Conservation (phyloP, 2,113 vertebrate genomes). For the Ia io region DNA sequence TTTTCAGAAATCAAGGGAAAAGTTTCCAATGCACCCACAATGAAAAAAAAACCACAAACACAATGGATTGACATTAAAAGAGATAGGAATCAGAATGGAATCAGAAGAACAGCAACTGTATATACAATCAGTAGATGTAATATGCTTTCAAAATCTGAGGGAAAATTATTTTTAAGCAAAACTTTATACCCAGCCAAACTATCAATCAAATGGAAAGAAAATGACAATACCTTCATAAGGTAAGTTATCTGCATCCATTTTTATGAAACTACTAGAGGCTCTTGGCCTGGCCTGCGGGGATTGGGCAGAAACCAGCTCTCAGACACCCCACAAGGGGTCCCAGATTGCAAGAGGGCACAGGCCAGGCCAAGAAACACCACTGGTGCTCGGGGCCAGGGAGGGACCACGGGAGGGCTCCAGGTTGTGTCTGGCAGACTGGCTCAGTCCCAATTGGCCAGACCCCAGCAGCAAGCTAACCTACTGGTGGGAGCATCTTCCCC, state of each 20-base stretch:
- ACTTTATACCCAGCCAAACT: constrained; percentile 59
- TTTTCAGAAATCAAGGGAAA: not conserved
- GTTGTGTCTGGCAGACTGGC: no score
- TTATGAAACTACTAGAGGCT: not conserved
- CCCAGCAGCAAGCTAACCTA: no score
- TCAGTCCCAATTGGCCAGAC: no score
- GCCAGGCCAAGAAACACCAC: no score
- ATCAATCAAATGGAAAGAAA: not conserved
- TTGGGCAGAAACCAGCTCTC: no score
- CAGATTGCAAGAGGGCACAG: no score
- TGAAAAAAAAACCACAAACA: not conserved
- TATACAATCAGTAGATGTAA: not conserved
- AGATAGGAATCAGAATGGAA: not conserved
- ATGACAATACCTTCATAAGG: not conserved
- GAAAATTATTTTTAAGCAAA: not conserved
- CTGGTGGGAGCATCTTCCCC: no score
- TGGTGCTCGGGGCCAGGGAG: no score
- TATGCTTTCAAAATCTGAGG: not conserved
- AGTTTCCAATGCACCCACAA: not conserved
- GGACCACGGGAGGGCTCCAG: no score
- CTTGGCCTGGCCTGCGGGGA: no score
- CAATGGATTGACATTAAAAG: not conserved
- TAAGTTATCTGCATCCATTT: not conserved
- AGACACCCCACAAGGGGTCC: no score
- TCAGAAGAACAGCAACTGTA: not conserved